These are phyloP conservation scores for Leptopilina boulardi DNA, from an alignment of 1,140 invertebrate genomes.

Conservation along the genomic window DNA sequence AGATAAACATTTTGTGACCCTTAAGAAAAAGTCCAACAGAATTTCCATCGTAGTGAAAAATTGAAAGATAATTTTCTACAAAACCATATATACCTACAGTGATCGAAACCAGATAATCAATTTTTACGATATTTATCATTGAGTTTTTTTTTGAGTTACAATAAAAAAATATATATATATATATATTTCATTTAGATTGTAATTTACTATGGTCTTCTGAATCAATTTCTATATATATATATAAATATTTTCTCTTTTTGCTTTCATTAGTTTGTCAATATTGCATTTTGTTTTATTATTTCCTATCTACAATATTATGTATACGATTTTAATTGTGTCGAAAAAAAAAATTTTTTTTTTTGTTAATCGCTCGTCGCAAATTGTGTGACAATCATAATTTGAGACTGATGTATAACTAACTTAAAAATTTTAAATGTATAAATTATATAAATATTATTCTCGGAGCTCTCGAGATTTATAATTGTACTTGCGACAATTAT, in stretches of 20 bases:
- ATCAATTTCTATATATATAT: neutral
- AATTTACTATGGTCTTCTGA: neutral
- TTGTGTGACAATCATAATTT: slow-evolving; percentile 26
- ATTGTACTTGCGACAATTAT: neutral
- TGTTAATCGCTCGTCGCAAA: slow-evolving; percentile 28
- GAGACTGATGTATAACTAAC: slow-evolving; percentile 23
- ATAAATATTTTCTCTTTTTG: neutral
- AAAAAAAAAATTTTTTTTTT: neutral
- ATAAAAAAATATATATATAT: neutral
- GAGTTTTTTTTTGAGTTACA: slow-evolving; percentile 1
- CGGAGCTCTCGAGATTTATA: neutral
- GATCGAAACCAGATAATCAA: neutral
- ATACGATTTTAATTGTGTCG: slow-evolving; percentile 5
- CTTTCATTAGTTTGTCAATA: slow-evolving; percentile 1
- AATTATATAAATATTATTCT: neutral
- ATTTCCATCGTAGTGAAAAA: neutral
- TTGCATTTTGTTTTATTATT: slow-evolving; percentile 28
- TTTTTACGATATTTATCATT: neutral
- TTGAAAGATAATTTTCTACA: neutral
- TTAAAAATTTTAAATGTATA: neutral
- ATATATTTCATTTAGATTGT: neutral
- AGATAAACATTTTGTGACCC: neutral
- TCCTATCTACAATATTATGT: neutral
- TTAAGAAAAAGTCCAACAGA: neutral
- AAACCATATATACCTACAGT: neutral